These are phyloP conservation scores for Lepus timidus DNA, from an alignment of 2,113 vertebrate genomes.

Conservation along the genomic window DNA sequence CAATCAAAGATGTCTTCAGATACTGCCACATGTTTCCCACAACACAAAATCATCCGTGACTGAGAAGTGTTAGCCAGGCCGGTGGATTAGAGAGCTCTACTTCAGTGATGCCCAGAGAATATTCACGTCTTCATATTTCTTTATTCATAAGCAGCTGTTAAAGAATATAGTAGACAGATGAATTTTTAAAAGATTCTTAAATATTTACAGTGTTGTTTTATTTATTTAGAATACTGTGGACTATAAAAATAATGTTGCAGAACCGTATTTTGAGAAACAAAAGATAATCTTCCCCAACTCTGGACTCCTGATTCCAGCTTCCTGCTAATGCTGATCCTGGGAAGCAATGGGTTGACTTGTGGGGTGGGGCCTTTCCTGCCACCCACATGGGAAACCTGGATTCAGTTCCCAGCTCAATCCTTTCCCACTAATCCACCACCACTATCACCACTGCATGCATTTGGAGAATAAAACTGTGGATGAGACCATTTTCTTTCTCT, in stretches of 20 bases:
- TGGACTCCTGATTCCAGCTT: too few relatives aligned
- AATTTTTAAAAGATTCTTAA: constrained; percentile 23
- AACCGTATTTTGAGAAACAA: background rate
- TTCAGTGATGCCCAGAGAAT: background rate
- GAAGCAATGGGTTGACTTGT: too few relatives aligned
- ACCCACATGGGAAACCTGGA: too few relatives aligned
- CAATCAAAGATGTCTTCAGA: background rate
- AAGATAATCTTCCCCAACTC: too few relatives aligned
- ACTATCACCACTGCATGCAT: too few relatives aligned
- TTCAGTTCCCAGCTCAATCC: too few relatives aligned
- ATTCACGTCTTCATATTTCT: background rate
- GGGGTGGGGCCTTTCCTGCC: too few relatives aligned
- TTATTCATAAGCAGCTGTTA: background rate
- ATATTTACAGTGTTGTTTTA: constrained; percentile 19
- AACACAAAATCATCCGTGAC: background rate
- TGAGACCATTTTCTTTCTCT: too few relatives aligned
- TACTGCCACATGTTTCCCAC: background rate
- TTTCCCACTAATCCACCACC: too few relatives aligned
- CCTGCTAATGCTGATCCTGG: too few relatives aligned
- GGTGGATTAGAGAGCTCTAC: background rate
- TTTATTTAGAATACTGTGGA: background rate
- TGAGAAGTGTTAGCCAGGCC: background rate
- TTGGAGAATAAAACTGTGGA: too few relatives aligned
- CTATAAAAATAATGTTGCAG: background rate
- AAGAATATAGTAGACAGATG: background rate